A percentile compares a stretch with the other conserved stretches of the same genome.
Evolutionary conservation across 2,888 invertebrate genomes (phyloP).

Genomic region (Rhimphoctona megacephalus): DNA sequence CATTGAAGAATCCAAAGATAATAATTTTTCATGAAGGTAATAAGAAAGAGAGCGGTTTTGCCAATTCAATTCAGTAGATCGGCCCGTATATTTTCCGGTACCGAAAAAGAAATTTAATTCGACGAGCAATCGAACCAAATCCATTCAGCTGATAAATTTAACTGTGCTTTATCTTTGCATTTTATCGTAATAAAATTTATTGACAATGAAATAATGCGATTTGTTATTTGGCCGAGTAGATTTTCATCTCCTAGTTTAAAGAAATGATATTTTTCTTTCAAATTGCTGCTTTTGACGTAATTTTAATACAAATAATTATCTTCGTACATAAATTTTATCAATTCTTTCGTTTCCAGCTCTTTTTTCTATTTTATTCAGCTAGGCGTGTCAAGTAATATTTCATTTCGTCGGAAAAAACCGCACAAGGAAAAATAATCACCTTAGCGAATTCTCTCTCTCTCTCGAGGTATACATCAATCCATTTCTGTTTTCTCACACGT

Average conservation of each 20-base stretch:
- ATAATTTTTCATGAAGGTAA: conserved; percentile 59
- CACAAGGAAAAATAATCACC: conserved; percentile 59
- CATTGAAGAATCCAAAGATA: conserved; percentile 34
- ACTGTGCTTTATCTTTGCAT: conserved; percentile 10
- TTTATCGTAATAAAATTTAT: conserved; percentile 7
- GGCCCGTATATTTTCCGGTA: not conserved
- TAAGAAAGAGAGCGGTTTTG: conserved; percentile 55
- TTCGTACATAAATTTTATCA: not conserved
- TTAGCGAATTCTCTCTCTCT: conserved; percentile 55
- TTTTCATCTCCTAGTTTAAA: not conserved
- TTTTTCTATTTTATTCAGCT: not conserved
- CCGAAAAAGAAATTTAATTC: not conserved
- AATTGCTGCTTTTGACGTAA: not conserved
- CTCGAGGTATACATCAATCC: conserved; percentile 40
- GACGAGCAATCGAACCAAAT: not conserved
- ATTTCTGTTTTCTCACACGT: conserved; percentile 53
- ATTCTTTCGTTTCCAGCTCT: not conserved
- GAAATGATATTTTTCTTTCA: not conserved
- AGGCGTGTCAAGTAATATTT: not conserved
- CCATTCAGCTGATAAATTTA: conserved; percentile 3
- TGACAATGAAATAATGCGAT: not conserved
- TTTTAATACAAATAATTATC: not conserved
- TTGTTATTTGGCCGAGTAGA: not conserved
- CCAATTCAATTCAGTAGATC: conserved; percentile 37
- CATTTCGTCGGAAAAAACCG: not conserved